Percentiles rank a stretch among this genome's conserved stretches.
Conservation (phyloP, 2,113 vertebrate genomes). For the Myotis lucifugus region DNA sequence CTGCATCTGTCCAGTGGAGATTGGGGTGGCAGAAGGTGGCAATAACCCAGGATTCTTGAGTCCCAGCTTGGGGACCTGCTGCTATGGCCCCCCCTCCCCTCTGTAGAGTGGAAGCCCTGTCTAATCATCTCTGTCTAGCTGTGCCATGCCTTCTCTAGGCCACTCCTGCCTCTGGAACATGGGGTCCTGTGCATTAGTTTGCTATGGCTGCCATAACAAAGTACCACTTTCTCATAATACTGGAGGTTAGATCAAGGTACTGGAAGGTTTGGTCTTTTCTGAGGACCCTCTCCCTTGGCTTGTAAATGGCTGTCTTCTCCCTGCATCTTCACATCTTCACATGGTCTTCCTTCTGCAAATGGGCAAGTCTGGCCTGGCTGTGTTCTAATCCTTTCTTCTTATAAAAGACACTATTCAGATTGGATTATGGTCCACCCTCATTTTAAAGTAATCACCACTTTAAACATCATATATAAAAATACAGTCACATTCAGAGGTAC, state of each 20-base stretch:
- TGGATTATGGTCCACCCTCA: background rate
- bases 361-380: background rate
- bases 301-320: background rate
- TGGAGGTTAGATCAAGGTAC: background rate
- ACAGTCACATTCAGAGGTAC: background rate
- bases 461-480: background rate
- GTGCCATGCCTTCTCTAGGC: background rate
- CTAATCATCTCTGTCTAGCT: too few relatives aligned
- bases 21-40: background rate
- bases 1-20: background rate
- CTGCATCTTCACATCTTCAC: background rate
- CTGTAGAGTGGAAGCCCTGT: background rate
- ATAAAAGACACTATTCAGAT: background rate
- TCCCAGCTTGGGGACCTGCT: background rate
- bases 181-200: background rate
- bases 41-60: background rate
- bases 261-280: background rate
- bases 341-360: background rate
- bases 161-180: background rate
- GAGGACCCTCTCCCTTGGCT: too few relatives aligned
- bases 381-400: background rate
- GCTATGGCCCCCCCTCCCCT: background rate
- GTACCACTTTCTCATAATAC: background rate
- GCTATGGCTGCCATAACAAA: accelerated
- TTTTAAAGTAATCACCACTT: background rate